phyloP scores from a whole-genome alignment of 2,888 invertebrate genomes.

The Diadromus collaris region DNA sequence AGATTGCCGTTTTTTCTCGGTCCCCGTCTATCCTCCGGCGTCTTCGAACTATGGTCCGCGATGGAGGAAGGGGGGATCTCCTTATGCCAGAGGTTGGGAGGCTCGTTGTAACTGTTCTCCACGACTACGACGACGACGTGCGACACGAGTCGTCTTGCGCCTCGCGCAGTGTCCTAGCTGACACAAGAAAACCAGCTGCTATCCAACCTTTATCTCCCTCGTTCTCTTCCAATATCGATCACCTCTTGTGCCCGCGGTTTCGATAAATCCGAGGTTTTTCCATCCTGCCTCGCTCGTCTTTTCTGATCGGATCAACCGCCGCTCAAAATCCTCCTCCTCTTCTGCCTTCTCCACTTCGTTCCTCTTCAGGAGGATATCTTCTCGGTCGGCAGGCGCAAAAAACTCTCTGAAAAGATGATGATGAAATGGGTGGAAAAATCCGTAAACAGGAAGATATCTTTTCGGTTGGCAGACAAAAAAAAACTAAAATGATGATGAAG shows the following conservation, averaged over 20 bases:
- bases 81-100: constrained; percentile 20
- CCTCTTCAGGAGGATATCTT: constrained; percentile 36
- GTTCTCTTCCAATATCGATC: constrained; percentile 34
- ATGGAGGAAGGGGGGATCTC: constrained; percentile 39
- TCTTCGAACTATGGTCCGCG: constrained; percentile 40
- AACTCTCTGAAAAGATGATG: too few species aligned
- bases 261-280: constrained; percentile 33
- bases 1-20: constrained; percentile 63
- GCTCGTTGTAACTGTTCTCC: constrained; percentile 52
- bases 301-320: constrained; percentile 30
- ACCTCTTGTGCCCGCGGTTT: constrained; percentile 17
- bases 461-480: constrained; percentile 2
- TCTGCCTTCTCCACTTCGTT: too few species aligned
- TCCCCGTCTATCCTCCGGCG: constrained; percentile 42
- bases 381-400: constrained; percentile 6
- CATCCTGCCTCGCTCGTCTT: constrained; percentile 2
- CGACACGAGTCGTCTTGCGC: constrained; percentile 40
- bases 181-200: constrained; percentile 32
- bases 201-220: constrained; percentile 19
- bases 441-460: constrained; percentile 43
- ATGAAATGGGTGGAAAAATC: too few species aligned
- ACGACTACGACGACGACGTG: constrained; percentile 41
- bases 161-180: constrained; percentile 28
- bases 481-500: too few species aligned
- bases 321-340: constrained; percentile 30